phyloP scores from a whole-genome alignment of 2,113 vertebrate genomes.

The Chamaea fasciata region DNA sequence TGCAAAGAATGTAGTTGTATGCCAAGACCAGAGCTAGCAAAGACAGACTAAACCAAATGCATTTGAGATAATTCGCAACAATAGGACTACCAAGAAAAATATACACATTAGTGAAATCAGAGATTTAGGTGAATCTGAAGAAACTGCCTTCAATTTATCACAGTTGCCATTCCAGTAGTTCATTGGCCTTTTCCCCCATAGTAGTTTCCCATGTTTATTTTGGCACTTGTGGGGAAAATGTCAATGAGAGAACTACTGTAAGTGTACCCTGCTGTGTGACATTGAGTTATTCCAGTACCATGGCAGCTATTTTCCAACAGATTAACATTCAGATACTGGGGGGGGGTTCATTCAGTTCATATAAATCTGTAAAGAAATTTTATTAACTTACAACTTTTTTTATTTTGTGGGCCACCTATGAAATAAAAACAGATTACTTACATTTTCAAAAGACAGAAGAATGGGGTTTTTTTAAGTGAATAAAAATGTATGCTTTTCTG shows the following conservation, averaged over 20 bases:
- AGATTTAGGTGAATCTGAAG: constrained; percentile 10
- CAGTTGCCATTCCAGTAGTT: constrained; percentile 20
- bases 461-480: not conserved
- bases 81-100: constrained; percentile 5
- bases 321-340: constrained; percentile 56
- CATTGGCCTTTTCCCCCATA: not conserved
- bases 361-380: constrained; percentile 18
- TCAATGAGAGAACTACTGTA: constrained; percentile 31
- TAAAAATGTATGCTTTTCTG: not conserved
- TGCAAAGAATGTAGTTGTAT: not conserved
- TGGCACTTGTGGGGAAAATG: constrained; percentile 41
- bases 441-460: not conserved
- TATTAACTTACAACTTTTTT: constrained; percentile 40
- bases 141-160: not conserved
- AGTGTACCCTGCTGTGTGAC: not conserved
- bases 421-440: constrained; percentile 2
- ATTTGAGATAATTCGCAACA: not conserved
- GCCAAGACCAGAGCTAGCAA: not conserved
- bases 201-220: constrained; percentile 27
- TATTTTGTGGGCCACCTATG: constrained; percentile 47
- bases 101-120: not conserved
- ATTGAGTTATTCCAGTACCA: constrained; percentile 59
- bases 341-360: constrained; percentile 10
- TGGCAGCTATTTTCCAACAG: constrained; percentile 64
- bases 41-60: not conserved